A percentile compares a stretch with the other conserved stretches of the same genome.
phyloP scores from a whole-genome alignment of 2,888 invertebrate species.

The Tridacna crocea region DNA sequence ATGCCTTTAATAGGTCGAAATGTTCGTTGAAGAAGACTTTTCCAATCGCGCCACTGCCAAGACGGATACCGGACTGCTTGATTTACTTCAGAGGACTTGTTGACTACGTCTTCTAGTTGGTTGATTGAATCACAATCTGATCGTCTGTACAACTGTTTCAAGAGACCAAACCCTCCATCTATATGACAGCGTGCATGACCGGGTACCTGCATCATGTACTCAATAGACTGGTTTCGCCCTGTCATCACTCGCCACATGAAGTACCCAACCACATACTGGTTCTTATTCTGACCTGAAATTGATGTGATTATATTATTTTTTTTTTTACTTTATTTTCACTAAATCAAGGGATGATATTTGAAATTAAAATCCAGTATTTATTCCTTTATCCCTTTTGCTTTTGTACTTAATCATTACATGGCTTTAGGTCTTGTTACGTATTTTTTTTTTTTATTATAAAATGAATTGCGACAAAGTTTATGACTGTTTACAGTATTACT shows the following conservation, averaged over 20 bases:
- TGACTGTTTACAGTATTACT: no score
- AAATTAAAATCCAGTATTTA: no score
- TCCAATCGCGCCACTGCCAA: slow-evolving; percentile 9
- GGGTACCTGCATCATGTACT: slow-evolving; percentile 15
- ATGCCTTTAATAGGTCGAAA: not conserved
- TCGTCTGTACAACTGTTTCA: not conserved
- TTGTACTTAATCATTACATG: no score
- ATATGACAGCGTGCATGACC: slow-evolving; percentile 3
- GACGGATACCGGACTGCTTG: slow-evolving; percentile 3
- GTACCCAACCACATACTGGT: slow-evolving; percentile 10
- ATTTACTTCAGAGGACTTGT: not conserved
- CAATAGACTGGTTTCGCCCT: not conserved
- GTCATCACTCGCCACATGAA: slow-evolving; percentile 20
- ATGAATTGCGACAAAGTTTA: no score
- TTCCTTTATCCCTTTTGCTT: no score
- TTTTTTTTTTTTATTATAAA: no score
- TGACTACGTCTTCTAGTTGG: slow-evolving; percentile 2
- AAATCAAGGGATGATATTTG: no score
- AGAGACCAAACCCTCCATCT: not conserved
- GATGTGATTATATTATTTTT: no score
- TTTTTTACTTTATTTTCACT: no score
- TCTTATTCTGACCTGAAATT: not conserved
- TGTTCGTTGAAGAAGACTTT: not conserved
- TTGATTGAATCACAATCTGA: not conserved
- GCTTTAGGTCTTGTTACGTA: no score